Base-by-base conservation (phyloP, 1,140 invertebrate species). In the Piezodorus guildinii region DNA sequence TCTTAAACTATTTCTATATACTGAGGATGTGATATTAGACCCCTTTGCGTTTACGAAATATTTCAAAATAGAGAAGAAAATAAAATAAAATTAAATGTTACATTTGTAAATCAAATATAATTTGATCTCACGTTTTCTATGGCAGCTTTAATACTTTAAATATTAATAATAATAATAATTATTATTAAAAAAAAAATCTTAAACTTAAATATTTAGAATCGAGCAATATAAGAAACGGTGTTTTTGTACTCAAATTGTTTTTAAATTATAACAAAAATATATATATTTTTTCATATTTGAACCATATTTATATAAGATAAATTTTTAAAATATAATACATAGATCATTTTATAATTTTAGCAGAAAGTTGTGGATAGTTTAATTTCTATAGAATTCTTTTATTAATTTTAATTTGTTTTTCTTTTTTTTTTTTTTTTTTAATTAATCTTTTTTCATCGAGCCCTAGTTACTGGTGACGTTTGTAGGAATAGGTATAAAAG, bases 281-380 rank as follows among this genome's bases (percentile, higher is more conserved):
- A 65, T 65, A 65, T 65, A 65, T 65, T 65, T 63, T 63, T 65
- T 65, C 64, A 65, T 65, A 65, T 65, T 65, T 65, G 64, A 65
- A 65, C 64, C 59, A 65, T 65, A 65, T 65, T 65, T 65, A 65
- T 65, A 65, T 65, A 65, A 62, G 64, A 62, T 65, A 60, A 64
- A 59, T 39, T 59, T 56, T 64, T 64, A 59, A 62, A 43, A 56
- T 58, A 64, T 43, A 63, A 21, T n/a, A 43, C 16, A 58, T 58
- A 46, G 45, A 49, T 45, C 34, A 44, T 65, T 61, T 65, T 65
- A 52, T 65, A 59, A 59, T 64, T 65, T 65, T 61, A 60, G 44
- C 64, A 59, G 64, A 65, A n/a, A 60, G 21, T 60, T 60, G 58
- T 44, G 58, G 43, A 39, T 60, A 60, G 58, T 60, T 60, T 60